phyloP scores from a whole-genome alignment of 2,113 vertebrate species.

The Machaerirhynchus nigripectus region DNA sequence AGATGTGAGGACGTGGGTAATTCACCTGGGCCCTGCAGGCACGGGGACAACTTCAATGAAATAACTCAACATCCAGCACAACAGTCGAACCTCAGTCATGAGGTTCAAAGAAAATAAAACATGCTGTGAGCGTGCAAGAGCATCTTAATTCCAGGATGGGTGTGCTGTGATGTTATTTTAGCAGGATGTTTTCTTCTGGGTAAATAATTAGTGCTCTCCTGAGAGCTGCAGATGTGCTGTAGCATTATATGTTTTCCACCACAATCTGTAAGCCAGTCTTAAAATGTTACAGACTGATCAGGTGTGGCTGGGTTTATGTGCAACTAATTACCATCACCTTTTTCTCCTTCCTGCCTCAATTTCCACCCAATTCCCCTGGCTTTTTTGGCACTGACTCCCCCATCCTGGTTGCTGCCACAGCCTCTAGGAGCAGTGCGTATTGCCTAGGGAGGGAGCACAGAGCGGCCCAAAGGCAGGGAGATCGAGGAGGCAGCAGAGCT shows the following conservation, averaged over 20 bases:
- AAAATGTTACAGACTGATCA: not conserved
- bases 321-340: not conserved
- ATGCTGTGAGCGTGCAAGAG: not conserved
- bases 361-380: not conserved
- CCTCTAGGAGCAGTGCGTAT: accelerated
- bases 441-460: not conserved
- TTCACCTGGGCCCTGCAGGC: not conserved
- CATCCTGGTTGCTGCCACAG: not conserved
- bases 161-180: not conserved
- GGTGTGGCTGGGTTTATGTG: not conserved
- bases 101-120: not conserved
- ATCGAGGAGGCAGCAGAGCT: not conserved
- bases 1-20: not conserved
- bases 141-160: not conserved
- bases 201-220: not conserved
- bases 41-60: not conserved
- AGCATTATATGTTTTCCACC: not conserved
- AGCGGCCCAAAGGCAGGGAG: not conserved
- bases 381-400: not conserved
- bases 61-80: not conserved
- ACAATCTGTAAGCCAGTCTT: not conserved
- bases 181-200: not conserved
- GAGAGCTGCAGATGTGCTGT: not conserved
- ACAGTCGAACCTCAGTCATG: not conserved
- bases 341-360: not conserved